phyloP scores from a whole-genome alignment of 2,797 vertebrate species.

The Hydrophis major region DNA sequence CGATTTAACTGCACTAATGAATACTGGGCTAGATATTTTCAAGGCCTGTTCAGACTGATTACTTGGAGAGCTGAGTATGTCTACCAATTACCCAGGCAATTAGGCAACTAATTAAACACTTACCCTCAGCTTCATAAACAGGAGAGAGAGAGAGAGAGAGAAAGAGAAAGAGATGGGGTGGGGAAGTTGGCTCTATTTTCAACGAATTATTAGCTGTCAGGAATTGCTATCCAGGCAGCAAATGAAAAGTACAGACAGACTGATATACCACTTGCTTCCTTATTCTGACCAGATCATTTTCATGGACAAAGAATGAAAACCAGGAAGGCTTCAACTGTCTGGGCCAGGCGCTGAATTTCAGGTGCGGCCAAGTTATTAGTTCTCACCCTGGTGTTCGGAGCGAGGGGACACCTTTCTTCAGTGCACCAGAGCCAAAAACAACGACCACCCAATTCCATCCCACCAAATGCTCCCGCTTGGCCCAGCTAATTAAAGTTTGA shows the following conservation, averaged over 20 bases:
- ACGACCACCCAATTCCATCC: not conserved
- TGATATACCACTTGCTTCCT: not conserved
- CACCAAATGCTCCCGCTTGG: not conserved
- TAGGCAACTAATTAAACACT: conserved; percentile 99
- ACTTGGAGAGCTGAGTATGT: conserved; percentile 99
- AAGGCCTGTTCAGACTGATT: conserved; percentile 99
- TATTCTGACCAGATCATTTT: not conserved
- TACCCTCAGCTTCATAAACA: conserved; percentile 95
- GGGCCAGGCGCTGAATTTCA: not conserved
- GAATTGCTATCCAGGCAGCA: conserved; percentile 62
- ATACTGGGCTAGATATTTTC: conserved; percentile 98
- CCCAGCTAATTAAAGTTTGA: not conserved
- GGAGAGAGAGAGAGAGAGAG: conserved; percentile 73
- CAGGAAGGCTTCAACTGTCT: not conserved
- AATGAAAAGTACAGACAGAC: conserved; percentile 34
- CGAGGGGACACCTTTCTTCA: not conserved
- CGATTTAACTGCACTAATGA: conserved; percentile 94
- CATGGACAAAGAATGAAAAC: not conserved
- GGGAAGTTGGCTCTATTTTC: conserved; percentile 69
- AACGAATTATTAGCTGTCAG: conserved; percentile 88
- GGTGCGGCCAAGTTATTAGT: not conserved
- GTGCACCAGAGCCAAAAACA: not conserved
- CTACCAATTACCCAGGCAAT: conserved; percentile 99
- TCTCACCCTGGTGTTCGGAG: not conserved
- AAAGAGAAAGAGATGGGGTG: conserved; percentile 74